Evolutionary conservation across 2,113 vertebrate genomes (phyloP).

Genomic region (Lepus timidus): DNA sequence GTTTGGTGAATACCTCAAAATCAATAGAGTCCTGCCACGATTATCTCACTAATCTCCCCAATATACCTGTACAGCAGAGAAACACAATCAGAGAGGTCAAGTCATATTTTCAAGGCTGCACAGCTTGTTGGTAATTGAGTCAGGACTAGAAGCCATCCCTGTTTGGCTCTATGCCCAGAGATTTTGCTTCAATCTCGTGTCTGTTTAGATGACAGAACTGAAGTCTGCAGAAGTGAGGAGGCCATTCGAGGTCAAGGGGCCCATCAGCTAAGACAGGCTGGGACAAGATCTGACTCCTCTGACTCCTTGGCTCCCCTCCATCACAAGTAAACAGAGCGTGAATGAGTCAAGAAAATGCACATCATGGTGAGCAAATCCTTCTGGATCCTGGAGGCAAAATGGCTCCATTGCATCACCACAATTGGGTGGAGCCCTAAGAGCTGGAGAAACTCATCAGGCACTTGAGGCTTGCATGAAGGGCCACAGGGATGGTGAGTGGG

Average conservation of each 20-base stretch:
- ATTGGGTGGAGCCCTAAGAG: neutral
- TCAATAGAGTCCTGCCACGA: neutral
- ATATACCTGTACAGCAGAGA: neutral
- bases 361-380: neutral
- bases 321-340: conserved; percentile 9
- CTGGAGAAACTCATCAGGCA: neutral
- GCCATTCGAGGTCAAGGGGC: conserved; percentile 50
- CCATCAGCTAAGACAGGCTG: neutral
- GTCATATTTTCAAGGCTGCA: neutral
- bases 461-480: neutral
- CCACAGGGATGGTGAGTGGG: neutral
- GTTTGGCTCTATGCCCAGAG: neutral
- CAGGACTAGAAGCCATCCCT: neutral
- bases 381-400: neutral
- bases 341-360: conserved; percentile 1
- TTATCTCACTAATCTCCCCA: neutral
- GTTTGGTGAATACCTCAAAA: neutral
- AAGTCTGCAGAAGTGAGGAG: conserved; percentile 38
- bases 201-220: neutral
- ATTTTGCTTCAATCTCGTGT: neutral
- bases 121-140: neutral
- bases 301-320: conserved; percentile 19
- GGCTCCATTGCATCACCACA: neutral
- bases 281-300: neutral
- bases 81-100: neutral